Evolutionary conservation across 2,888 invertebrate genomes (phyloP).

Genomic region (Anthophora plumipes): DNA sequence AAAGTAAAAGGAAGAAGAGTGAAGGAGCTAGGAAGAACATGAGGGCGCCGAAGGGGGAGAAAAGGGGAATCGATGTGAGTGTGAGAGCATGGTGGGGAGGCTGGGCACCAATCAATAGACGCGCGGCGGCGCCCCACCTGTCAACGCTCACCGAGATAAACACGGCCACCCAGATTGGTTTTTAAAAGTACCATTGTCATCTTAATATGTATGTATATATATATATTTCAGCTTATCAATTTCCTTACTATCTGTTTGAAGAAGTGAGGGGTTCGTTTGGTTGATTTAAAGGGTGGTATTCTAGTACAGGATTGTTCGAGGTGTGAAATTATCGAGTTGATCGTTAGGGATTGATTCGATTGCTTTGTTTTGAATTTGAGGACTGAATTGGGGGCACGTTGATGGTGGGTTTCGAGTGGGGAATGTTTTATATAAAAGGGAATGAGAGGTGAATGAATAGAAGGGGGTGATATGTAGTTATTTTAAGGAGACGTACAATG

Average conservation of each 20-base stretch:
- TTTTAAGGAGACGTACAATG: neutral
- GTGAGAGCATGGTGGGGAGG: constrained; percentile 68
- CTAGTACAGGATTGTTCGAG: too few relatives aligned
- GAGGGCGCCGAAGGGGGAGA: constrained; percentile 30
- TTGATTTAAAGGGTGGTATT: too few relatives aligned
- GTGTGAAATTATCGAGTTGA: neutral
- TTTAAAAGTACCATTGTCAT: constrained; percentile 59
- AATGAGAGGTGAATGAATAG: neutral
- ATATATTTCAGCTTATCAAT: neutral
- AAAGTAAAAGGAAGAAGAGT: constrained; percentile 21
- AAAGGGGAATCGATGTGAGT: constrained; percentile 71
- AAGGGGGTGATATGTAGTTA: neutral
- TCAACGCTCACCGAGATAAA: constrained; percentile 73
- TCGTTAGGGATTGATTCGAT: neutral
- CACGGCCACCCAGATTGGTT: constrained; percentile 61
- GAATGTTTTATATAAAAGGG: neutral
- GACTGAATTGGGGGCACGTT: neutral
- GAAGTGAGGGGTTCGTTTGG: too few relatives aligned
- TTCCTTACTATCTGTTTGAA: too few relatives aligned
- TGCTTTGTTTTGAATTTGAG: neutral
- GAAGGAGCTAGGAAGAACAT: constrained; percentile 44
- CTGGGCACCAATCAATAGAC: constrained; percentile 75
- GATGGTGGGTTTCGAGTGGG: neutral
- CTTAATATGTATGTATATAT: too few relatives aligned
- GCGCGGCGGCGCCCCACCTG: constrained; percentile 76